phyloP scores from a whole-genome alignment of 2,797 vertebrate species.

The Meriones psammophilus region DNA sequence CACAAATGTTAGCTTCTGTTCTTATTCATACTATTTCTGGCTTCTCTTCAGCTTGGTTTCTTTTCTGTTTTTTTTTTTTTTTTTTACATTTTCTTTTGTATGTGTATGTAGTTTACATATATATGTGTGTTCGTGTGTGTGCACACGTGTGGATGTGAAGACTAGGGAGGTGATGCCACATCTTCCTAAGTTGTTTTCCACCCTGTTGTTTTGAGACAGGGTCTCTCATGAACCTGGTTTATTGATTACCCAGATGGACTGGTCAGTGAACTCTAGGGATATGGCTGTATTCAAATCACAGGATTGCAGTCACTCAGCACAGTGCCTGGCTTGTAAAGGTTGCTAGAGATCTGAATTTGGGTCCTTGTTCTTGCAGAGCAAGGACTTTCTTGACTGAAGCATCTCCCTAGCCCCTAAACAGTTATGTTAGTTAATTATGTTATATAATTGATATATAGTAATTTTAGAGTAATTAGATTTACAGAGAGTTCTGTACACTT shows the following conservation, averaged over 20 bases:
- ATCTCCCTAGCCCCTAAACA: neutral
- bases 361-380: neutral
- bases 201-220: neutral
- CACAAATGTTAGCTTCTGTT: slow-evolving; percentile 7
- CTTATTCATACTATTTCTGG: neutral
- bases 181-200: neutral
- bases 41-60: slow-evolving; percentile 19
- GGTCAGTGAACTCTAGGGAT: neutral
- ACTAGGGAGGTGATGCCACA: neutral
- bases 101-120: neutral
- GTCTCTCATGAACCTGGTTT: neutral
- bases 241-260: neutral
- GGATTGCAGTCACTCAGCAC: neutral
- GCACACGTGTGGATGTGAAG: neutral
- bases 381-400: neutral
- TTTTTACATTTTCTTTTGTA: neutral
- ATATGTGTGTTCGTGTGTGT: neutral
- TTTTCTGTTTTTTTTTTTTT: neutral
- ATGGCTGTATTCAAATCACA: neutral
- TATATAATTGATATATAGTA: neutral
- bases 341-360: neutral
- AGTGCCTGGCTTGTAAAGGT: neutral
- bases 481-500: neutral
- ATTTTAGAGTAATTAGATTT: slow-evolving; percentile 59
- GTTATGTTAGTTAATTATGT: neutral